Base-by-base conservation (phyloP, 1,140 invertebrate genomes). In the Ylistrum balloti region DNA sequence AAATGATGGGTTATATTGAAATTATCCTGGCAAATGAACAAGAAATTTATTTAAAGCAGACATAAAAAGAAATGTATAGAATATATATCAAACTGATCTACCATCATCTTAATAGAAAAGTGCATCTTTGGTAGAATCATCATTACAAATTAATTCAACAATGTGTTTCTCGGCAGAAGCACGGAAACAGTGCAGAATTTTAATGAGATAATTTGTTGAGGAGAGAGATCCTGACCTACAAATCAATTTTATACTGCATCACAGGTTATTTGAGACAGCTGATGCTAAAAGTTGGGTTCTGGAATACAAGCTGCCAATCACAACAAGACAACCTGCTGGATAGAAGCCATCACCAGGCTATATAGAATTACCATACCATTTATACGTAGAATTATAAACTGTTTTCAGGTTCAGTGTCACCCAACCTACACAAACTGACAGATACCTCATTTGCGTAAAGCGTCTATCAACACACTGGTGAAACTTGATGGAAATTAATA, bases 1-100 rank as follows among this genome's bases (percentile, higher is more conserved):
- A 15, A 15, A 3, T 56, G 13, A 2, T 56, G 20, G 15, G 56
- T 74, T 74, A 11, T 74, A 28, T 74, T 74, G 17, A 74, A 74
- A 74, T 74, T 74, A 74, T 9, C 56, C 28, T 74, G 56, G 56
- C 56, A 74, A 74, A 28, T 74, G 56, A 74, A 74, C 56, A 74
- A 28, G 56, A 17, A 74, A 74, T 74, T 74, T 74, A 74, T 74
- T 74, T 74, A 74, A 28, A 74, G 56, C 56, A 22, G 28, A 28
- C n/a, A 74, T 74, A 22, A 74, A n/a, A 74, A 17, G n/a, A 74
- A 74, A 74, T 7, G n/a, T 74, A 74, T 28, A n/a, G 0, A 74
- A n/a, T 74, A 28, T 74, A 74, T 28, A n/a, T 17, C 41, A 45
- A 45, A 9, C 20, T 45, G 1, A 45, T 13, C 1, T 74, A 28